phyloP scores from a whole-genome alignment of 35 echinoderm and acorn worm species.

The Anneissia japonica region DNA sequence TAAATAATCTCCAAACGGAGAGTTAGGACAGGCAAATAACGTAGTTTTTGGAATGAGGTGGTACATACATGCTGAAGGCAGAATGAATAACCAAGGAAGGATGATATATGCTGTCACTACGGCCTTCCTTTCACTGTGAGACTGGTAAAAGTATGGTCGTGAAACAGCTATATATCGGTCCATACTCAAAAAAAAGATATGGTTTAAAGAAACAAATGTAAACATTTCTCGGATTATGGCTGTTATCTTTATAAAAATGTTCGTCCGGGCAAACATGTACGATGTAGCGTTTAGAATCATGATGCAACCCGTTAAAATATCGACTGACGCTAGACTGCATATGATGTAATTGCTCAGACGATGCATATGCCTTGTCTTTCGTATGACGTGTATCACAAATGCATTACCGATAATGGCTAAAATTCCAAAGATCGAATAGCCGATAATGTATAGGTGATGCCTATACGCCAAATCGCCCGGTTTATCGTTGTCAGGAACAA shows the following conservation, averaged over 20 bases:
- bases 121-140: not conserved
- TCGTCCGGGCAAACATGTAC: not conserved
- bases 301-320: not conserved
- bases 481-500: too few relatives aligned
- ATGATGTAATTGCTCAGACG: not conserved
- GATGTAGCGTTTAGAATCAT: not conserved
- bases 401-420: not conserved
- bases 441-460: not conserved
- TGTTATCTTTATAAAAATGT: not conserved
- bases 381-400: not conserved
- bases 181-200: not conserved
- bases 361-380: not conserved
- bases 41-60: not conserved
- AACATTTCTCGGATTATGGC: not conserved
- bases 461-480: not conserved
- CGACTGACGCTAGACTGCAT: not conserved
- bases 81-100: not conserved
- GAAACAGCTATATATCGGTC: not conserved
- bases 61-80: not conserved
- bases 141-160: not conserved
- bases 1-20: not conserved
- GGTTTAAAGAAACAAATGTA: not conserved
- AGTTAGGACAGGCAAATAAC: not conserved
- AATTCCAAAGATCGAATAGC: not conserved
- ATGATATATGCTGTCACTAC: not conserved